A percentile compares a stretch with the other conserved stretches of the same genome.
These are phyloP conservation scores for Diadophis punctatus DNA, from an alignment of 2,113 vertebrate species.

Conservation along the genomic window DNA sequence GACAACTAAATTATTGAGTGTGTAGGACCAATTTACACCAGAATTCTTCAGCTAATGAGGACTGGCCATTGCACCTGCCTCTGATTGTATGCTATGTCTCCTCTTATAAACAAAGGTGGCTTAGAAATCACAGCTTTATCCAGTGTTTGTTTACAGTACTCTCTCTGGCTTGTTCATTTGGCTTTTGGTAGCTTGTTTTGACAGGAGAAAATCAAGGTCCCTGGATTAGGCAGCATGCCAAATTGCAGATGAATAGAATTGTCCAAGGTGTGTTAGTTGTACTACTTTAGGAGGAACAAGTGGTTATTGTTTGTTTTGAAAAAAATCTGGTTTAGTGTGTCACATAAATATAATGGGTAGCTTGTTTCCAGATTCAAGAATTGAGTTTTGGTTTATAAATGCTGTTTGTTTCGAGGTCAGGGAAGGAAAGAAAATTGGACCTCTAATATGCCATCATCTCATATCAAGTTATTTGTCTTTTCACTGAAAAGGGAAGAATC, in stretches of 20 bases:
- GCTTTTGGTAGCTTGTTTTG: not conserved
- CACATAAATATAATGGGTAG: not conserved
- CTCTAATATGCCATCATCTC: not conserved
- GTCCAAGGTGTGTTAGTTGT: not conserved
- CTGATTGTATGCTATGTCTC: not conserved
- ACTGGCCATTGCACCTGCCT: not conserved
- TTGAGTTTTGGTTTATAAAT: not conserved
- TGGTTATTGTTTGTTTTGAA: not conserved
- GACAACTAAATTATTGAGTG: not conserved
- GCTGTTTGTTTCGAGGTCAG: not conserved
- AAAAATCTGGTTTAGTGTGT: not conserved
- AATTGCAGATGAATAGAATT: not conserved
- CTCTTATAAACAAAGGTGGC: not conserved
- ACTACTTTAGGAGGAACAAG: not conserved
- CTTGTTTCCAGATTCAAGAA: not conserved
- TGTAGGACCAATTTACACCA: not conserved
- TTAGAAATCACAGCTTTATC: not conserved
- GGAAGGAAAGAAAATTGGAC: not conserved
- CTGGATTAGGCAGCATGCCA: not conserved
- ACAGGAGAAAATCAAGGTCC: not conserved
- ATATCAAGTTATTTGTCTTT: not conserved
- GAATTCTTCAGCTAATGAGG: not conserved
- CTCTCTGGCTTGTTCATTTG: not conserved
- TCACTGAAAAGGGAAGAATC: not conserved
- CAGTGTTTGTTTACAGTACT: not conserved